These are phyloP conservation scores for Apodemia mormo DNA, from an alignment of 2,888 invertebrate species.

Conservation along the genomic window DNA sequence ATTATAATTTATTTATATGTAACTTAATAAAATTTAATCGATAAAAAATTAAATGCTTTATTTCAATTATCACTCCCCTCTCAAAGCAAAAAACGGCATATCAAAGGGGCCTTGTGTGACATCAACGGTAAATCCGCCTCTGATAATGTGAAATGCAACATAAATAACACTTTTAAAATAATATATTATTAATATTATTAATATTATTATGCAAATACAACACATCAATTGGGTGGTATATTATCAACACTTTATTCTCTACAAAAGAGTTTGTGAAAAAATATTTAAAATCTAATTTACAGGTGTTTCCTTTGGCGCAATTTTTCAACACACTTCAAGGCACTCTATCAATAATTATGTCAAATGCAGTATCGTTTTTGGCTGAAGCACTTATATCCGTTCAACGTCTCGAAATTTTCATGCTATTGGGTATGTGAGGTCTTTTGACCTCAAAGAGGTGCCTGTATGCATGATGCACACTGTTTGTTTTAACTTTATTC, in stretches of 20 bases:
- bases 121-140: too few relatives aligned
- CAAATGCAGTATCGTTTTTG: conserved; percentile 79
- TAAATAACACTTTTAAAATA: background rate
- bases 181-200: background rate
- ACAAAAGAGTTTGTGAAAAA: conserved; percentile 3
- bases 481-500: conserved; percentile 31
- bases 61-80: too few relatives aligned
- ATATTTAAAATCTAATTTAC: conserved; percentile 44
- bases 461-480: conserved; percentile 40
- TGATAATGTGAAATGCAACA: too few relatives aligned
- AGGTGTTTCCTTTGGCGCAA: conserved; percentile 84
- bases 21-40: too few relatives aligned
- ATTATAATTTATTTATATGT: too few relatives aligned
- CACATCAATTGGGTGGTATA: background rate
- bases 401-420: conserved; percentile 82
- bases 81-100: too few relatives aligned
- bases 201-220: background rate
- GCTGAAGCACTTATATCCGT: conserved; percentile 84
- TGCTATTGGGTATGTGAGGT: conserved; percentile 76
- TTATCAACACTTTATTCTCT: background rate
- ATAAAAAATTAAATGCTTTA: too few relatives aligned
- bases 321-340: conserved; percentile 84
- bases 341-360: conserved; percentile 83
- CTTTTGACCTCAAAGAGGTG: conserved; percentile 39
- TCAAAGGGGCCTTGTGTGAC: too few relatives aligned